Conservation (phyloP, 2,113 vertebrate species). For the Crotalus tigris region DNA sequence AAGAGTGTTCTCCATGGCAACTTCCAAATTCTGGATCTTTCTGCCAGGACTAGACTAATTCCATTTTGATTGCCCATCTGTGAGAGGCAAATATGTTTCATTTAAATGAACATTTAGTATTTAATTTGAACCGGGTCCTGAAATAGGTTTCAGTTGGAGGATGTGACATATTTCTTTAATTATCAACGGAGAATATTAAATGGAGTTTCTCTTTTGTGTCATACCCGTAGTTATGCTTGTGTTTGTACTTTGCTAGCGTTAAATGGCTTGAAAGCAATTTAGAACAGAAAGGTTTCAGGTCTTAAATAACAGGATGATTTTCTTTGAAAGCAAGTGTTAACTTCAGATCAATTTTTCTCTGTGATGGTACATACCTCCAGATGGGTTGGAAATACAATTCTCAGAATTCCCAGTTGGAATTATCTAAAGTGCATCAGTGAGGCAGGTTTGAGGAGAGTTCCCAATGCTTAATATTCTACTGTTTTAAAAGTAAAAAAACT, state of each 20-base stretch:
- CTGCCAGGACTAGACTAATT: not conserved
- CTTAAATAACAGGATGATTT: not conserved
- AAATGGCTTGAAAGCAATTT: not conserved
- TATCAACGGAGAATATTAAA: not conserved
- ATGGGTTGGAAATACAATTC: not conserved
- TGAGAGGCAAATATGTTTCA: not conserved
- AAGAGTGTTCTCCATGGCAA: not conserved
- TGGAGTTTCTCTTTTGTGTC: not conserved
- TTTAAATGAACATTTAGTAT: not conserved
- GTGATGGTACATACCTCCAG: not conserved
- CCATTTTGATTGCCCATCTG: not conserved
- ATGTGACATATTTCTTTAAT: not conserved
- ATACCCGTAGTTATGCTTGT: not conserved
- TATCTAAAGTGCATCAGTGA: not conserved
- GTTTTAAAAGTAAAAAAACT: not conserved
- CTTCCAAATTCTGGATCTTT: not conserved
- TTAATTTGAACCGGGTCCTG: not conserved
- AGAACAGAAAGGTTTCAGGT: not conserved
- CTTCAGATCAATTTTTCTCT: not conserved
- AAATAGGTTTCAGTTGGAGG: not conserved
- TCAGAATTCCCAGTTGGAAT: not conserved
- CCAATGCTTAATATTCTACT: not conserved
- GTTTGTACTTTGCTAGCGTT: not conserved
- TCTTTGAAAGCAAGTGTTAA: not conserved
- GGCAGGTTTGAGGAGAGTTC: not conserved